Evolutionary conservation across 1,140 invertebrate genomes (phyloP), one percentile per base, ranked within the genome.

Genomic region (Daktulosphaira vitifoliae): DNA sequence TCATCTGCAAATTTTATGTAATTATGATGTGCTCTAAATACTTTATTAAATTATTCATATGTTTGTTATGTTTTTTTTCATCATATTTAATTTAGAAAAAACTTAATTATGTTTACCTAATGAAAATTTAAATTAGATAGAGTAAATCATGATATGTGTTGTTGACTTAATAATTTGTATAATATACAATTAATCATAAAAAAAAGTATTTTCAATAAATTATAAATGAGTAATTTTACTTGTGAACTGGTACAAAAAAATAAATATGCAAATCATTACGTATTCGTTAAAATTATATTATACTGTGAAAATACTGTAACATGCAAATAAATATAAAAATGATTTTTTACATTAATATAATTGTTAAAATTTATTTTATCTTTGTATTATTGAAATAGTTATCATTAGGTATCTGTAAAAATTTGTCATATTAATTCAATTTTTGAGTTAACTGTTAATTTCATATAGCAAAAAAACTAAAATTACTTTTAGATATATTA

Each of bases 341-440:
- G 46, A 48, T 62, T 62, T 62, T 62, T 48, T 62, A 62, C 42
- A 62, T 29, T 46, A 48, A 22, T 62, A 48, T 44, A 23, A 26
- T 62, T 29, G 18, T 62, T 44, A n/a, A n/a, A 62, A 15, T 33
- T 44, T 59, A 48, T 46, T 42, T 48, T 46, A 62, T 59, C 42
- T 62, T 38, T 62, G 56, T 62, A 62, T 62, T 62, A 62, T 62
- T 62, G 25, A 53, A 53, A 48, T 13, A 25, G 44, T 48, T n/a
- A n/a, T 62, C 42, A 33, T 62, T 62, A 62, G 56, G 56, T 48
- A 38, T 46, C 54, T 59, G 42, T 42, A 62, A n/a, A n/a, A n/a
- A n/a, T n/a, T n/a, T n/a, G n/a, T n/a, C n/a, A n/a, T n/a, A n/a
- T n/a, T n/a, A n/a, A n/a, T n/a, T n/a, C n/a, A n/a, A n/a, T n/a